Conservation (phyloP, 1,140 invertebrate genomes). For the Bombus consobrinus region DNA sequence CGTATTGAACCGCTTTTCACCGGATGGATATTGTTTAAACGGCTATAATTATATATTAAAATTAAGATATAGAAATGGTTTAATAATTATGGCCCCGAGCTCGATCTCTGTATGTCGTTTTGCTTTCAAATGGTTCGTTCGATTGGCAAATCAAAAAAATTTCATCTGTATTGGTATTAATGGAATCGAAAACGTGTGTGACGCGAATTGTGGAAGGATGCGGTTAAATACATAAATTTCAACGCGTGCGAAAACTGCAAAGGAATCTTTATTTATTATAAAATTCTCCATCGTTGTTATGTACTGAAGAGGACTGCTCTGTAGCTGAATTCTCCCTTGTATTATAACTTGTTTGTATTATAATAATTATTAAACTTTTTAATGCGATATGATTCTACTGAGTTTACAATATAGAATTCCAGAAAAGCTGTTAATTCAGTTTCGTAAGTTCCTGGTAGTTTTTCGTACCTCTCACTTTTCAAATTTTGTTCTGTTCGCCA, state of each 20-base stretch:
- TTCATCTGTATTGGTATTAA: neutral
- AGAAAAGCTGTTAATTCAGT: neutral
- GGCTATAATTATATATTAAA: conserved; percentile 5
- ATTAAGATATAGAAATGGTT: conserved; percentile 3
- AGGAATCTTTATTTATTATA: neutral
- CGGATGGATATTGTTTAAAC: neutral
- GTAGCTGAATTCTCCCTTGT: neutral
- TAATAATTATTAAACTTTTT: neutral
- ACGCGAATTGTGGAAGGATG: neutral
- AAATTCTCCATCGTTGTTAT: too few species aligned
- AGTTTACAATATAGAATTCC: neutral
- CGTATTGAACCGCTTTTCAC: neutral
- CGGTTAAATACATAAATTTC: neutral
- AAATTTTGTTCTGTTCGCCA: too few species aligned
- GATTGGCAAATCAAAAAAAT: neutral
- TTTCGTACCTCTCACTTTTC: too few species aligned
- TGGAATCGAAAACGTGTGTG: neutral
- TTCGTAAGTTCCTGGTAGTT: too few species aligned
- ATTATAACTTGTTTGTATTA: neutral
- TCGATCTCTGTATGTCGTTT: neutral
- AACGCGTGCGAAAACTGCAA: neutral
- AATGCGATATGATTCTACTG: neutral
- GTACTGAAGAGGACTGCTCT: neutral
- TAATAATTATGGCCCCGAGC: neutral
- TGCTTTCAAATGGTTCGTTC: neutral